phyloP scores from a whole-genome alignment of 23 tunicate species.

The Diplosoma virens region DNA sequence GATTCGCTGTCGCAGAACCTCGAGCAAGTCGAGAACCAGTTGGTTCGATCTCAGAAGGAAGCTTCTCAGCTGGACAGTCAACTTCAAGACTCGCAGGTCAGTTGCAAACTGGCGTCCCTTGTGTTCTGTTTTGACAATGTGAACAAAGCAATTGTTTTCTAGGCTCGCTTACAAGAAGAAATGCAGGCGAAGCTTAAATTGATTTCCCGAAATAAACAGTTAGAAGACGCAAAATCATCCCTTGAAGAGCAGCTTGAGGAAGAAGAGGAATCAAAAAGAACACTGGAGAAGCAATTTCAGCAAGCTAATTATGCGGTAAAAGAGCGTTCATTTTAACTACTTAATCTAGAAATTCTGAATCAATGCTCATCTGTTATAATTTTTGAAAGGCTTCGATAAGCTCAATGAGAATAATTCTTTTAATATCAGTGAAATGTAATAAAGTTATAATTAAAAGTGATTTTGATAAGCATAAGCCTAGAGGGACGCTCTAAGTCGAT shows the following conservation, averaged over 20 bases:
- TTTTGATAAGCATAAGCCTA: too few species aligned
- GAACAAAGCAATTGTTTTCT: constrained; percentile 43
- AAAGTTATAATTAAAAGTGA: too few species aligned
- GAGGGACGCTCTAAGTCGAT: too few species aligned
- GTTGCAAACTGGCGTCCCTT: neutral
- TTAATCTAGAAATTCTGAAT: too few species aligned
- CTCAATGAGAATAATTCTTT: too few species aligned
- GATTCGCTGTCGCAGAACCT: constrained; percentile 43
- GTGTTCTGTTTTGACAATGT: neutral
- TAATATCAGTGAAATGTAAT: too few species aligned
- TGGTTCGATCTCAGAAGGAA: constrained; percentile 77
- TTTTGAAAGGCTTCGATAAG: too few species aligned
- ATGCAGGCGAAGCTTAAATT: constrained; percentile 84
- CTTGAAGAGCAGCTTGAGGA: constrained; percentile 98
- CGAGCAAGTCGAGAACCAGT: constrained; percentile 79
- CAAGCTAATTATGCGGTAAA: constrained; percentile 56
- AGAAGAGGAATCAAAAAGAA: constrained; percentile 82
- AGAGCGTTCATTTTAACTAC: too few species aligned
- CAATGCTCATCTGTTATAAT: too few species aligned
- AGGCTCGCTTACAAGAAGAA: too few species aligned
- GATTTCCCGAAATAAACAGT: constrained; percentile 39
- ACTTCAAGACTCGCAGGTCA: constrained; percentile 78
- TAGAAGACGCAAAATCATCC: constrained; percentile 72
- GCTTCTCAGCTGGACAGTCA: constrained; percentile 80
- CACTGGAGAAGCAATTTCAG: constrained; percentile 76